Percentiles rank a stretch among this genome's conserved stretches.
Conservation (phyloP, 2,888 invertebrate species). For the Alentia gelatinosa region DNA sequence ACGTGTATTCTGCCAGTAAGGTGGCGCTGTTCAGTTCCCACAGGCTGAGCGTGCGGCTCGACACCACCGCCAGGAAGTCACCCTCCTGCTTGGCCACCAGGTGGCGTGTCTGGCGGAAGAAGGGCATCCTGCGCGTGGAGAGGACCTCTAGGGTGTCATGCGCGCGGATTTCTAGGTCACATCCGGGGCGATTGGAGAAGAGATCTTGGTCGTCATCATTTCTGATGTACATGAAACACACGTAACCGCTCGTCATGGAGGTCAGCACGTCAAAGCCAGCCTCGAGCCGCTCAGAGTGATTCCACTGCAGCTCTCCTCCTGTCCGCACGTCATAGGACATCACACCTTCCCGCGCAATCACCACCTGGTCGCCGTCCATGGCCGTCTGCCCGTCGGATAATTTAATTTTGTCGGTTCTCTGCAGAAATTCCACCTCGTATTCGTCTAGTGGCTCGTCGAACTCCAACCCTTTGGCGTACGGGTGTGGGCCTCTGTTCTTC, state of each 20-base stretch:
- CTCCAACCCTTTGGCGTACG: conserved; percentile 5
- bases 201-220: not conserved
- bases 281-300: not conserved
- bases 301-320: not conserved
- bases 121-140: not conserved
- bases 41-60: conserved; percentile 8
- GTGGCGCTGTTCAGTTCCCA: conserved; percentile 32
- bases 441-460: conserved; percentile 39
- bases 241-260: not conserved
- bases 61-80: conserved; percentile 27
- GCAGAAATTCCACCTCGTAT: conserved; percentile 21
- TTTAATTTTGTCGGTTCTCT: conserved; percentile 28
- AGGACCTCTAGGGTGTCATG: not conserved
- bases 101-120: conserved; percentile 39
- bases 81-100: not conserved
- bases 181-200: not conserved
- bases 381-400: not conserved
- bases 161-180: conserved; percentile 16
- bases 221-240: conserved; percentile 2
- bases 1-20: conserved; percentile 25
- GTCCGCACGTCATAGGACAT: not conserved
- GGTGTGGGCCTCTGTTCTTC: not conserved
- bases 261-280: not conserved
- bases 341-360: not conserved
- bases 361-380: not conserved